These are phyloP conservation scores for Morone chrysops DNA, from an alignment of 2,113 vertebrate species.

Conservation along the genomic window DNA sequence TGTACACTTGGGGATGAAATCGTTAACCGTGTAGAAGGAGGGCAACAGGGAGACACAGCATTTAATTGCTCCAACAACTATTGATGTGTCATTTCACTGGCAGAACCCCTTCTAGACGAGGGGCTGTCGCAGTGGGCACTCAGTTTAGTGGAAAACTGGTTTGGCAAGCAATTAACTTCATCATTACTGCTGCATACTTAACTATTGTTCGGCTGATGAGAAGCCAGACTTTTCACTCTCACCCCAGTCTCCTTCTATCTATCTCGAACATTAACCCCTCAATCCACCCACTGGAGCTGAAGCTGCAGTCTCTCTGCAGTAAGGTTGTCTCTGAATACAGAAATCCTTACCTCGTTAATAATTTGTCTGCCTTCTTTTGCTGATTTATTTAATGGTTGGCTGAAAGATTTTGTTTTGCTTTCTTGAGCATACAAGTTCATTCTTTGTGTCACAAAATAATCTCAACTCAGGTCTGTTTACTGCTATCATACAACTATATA, in stretches of 20 bases:
- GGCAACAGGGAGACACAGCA: constrained; percentile 12
- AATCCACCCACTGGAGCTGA: background rate
- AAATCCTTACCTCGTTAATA: background rate
- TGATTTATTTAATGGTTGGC: background rate
- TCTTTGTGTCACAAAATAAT: background rate
- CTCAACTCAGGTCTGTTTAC: background rate
- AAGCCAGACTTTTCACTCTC: background rate
- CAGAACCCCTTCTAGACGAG: constrained; percentile 14
- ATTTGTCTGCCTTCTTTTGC: background rate
- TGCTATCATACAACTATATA: too few species aligned
- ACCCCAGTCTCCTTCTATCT: background rate
- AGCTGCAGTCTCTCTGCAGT: background rate
- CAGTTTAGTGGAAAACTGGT: constrained; percentile 57
- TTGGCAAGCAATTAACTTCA: constrained; percentile 60
- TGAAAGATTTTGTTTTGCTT: background rate
- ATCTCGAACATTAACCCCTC: background rate
- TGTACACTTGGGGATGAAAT: constrained; percentile 54
- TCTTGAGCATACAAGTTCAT: background rate
- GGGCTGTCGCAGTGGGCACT: constrained; percentile 17
- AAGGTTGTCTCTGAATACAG: background rate
- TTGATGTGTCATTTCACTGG: constrained; percentile 47
- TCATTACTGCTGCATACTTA: constrained; percentile 40
- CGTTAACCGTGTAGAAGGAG: constrained; percentile 39
- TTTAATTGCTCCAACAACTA: constrained; percentile 63
- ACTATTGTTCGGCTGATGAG: constrained; percentile 34